phyloP scores from a whole-genome alignment of 2,113 vertebrate species.

The Agelaius phoeniceus region DNA sequence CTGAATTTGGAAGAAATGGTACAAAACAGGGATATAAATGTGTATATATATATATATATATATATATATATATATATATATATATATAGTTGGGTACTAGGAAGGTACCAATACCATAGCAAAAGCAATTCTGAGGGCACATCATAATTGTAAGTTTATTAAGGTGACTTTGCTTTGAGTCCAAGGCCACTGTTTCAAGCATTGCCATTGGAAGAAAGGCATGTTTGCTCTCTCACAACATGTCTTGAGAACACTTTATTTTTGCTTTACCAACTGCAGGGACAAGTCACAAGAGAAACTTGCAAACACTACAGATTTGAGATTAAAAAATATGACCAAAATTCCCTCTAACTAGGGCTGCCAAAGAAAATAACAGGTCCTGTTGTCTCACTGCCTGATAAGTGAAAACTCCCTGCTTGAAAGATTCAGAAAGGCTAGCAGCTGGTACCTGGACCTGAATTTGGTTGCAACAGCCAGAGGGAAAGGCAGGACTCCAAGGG shows the following conservation, averaged over 20 bases:
- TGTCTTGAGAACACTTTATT: not conserved
- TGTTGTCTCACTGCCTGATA: not conserved
- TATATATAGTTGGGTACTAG: not conserved
- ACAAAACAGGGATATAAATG: not conserved
- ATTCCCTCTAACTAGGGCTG: not conserved
- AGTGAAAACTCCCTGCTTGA: not conserved
- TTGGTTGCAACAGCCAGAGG: not conserved
- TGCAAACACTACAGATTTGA: not conserved
- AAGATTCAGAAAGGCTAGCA: not conserved
- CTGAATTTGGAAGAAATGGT: not conserved
- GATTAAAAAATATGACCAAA: not conserved
- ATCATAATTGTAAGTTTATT: not conserved
- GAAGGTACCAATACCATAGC: not conserved
- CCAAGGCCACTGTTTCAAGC: not conserved
- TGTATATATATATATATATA: not conserved
- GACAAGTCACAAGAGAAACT: not conserved
- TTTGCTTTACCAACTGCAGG: not conserved
- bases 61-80: not conserved
- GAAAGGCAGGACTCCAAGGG: not conserved
- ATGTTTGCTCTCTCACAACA: not conserved
- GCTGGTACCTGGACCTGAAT: not conserved
- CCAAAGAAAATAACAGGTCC: not conserved
- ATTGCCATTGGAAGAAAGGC: not conserved
- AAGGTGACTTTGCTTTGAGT: not conserved
- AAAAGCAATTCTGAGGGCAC: not conserved